A percentile compares a stretch with the other conserved stretches of the same genome.
Evolutionary conservation across 2,888 invertebrate species (phyloP).

Genomic region (Sphecodes monilicornis): DNA sequence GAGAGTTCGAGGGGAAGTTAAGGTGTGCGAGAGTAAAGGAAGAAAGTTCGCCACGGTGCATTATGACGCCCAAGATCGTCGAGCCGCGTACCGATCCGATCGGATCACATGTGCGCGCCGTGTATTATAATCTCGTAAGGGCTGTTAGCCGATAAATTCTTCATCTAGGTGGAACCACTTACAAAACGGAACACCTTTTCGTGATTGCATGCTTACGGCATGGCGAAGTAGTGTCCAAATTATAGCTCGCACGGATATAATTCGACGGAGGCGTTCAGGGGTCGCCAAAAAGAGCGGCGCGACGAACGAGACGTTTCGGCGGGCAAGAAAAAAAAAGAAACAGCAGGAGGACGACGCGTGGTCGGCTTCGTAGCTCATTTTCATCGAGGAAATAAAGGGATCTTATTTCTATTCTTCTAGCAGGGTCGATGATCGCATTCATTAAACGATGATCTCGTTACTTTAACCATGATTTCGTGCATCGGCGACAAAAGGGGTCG

Average conservation of each 20-base stretch:
- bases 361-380: not conserved
- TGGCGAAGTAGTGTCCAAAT: slow-evolving; percentile 81
- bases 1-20: not conserved
- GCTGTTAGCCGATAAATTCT: slow-evolving; percentile 79
- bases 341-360: slow-evolving; percentile 17
- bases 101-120: slow-evolving; percentile 57
- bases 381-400: not conserved
- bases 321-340: not conserved
- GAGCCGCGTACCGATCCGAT: slow-evolving; percentile 60
- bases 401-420: not conserved
- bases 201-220: slow-evolving; percentile 81
- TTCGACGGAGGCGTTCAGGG: slow-evolving; percentile 74
- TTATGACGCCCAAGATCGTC: slow-evolving; percentile 55
- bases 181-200: slow-evolving; percentile 79
- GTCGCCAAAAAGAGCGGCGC: slow-evolving; percentile 60
- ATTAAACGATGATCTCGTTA: no score
- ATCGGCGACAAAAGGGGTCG: not conserved
- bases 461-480: no score
- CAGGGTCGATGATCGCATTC: not conserved
- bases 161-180: slow-evolving; percentile 80
- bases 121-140: slow-evolving; percentile 72
- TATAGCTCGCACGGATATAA: slow-evolving; percentile 78
- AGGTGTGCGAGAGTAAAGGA: not conserved
- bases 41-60: slow-evolving; percentile 49
- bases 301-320: slow-evolving; percentile 4